Evolutionary conservation across 2,888 invertebrate species (phyloP).

Genomic region (Rotaria socialis): DNA sequence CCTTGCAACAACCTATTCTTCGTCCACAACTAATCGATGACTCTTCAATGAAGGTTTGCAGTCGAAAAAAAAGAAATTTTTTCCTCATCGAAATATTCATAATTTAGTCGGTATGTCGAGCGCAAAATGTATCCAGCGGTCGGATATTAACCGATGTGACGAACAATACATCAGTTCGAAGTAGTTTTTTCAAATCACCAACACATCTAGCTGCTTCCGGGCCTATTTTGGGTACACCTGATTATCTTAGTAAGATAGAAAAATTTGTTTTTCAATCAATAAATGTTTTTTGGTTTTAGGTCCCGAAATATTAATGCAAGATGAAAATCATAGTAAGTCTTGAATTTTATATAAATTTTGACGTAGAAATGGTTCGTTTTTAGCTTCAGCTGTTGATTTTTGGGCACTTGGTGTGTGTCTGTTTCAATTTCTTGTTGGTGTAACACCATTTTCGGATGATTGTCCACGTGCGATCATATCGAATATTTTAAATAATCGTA

Average conservation of each 20-base stretch:
- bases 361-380: too few relatives aligned
- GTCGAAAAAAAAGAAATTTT: not conserved
- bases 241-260: conserved; percentile 67
- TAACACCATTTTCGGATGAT: conserved; percentile 89
- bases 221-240: conserved; percentile 85
- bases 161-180: not conserved
- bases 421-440: conserved; percentile 88
- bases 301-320: conserved; percentile 41
- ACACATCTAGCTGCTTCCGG: conserved; percentile 52
- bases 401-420: conserved; percentile 92
- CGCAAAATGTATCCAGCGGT: not conserved
- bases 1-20: not conserved
- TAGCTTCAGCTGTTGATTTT: conserved; percentile 77
- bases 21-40: not conserved
- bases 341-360: not conserved
- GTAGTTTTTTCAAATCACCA: conserved; percentile 22
- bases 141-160: not conserved
- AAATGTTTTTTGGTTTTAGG: not conserved
- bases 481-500: conserved; percentile 26
- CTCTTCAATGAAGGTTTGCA: not conserved
- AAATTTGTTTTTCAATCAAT: not conserved
- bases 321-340: conserved; percentile 41
- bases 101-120: conserved; percentile 1
- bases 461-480: conserved; percentile 74
- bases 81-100: not conserved